A percentile compares a stretch with the other conserved stretches of the same genome.
Conservation (phyloP, 2,888 invertebrate genomes). For the Pseudoips prasinana region DNA sequence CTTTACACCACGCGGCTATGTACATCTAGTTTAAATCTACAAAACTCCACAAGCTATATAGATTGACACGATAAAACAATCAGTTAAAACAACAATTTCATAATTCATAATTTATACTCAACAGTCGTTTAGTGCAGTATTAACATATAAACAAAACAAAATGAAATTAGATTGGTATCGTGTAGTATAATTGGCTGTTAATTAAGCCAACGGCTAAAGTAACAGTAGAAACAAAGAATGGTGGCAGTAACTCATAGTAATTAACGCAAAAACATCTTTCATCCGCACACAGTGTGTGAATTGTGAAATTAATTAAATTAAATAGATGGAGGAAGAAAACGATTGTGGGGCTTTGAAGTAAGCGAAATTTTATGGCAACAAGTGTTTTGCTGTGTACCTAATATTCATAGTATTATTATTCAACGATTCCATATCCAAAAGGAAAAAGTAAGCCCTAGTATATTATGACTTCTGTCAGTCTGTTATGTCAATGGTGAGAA, state of each 20-base stretch:
- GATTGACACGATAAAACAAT: slow-evolving; percentile 41
- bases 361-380: slow-evolving; percentile 12
- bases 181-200: slow-evolving; percentile 50
- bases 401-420: no score
- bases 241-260: slow-evolving; percentile 37
- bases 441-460: no score
- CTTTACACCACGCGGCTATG: slow-evolving; percentile 14
- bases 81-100: slow-evolving; percentile 39
- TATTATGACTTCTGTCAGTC: no score
- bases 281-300: slow-evolving; percentile 35
- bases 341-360: slow-evolving; percentile 22
- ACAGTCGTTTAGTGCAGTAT: slow-evolving; percentile 39
- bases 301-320: slow-evolving; percentile 38
- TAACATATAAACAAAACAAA: slow-evolving; percentile 29
- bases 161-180: slow-evolving; percentile 51
- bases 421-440: no score
- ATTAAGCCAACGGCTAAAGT: slow-evolving; percentile 49
- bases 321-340: slow-evolving; percentile 26
- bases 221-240: slow-evolving; percentile 40
- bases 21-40: slow-evolving; percentile 29
- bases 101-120: slow-evolving; percentile 35
- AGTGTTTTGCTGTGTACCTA: no score
- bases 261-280: slow-evolving; percentile 39
- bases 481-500: no score
- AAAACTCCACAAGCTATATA: slow-evolving; percentile 21